phyloP scores from a whole-genome alignment of 2,888 invertebrate genomes.

The Plutella xylostella region DNA sequence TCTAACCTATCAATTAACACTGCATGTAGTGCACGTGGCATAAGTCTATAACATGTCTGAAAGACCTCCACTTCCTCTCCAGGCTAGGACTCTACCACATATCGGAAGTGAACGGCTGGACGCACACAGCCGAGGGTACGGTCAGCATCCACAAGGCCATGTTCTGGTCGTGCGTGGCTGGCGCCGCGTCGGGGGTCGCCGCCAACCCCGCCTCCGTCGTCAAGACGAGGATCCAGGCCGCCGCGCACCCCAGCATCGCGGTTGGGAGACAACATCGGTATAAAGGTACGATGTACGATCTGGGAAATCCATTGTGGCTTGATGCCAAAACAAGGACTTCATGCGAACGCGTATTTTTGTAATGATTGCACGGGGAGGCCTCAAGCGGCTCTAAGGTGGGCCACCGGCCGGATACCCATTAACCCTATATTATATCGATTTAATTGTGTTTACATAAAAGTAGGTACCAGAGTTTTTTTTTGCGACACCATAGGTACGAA shows the following conservation, averaged over 20 bases:
- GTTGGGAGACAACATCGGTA: conserved; percentile 88
- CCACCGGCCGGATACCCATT: too few relatives aligned
- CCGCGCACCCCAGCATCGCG: conserved; percentile 78
- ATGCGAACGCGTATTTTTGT: too few relatives aligned
- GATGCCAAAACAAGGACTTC: too few relatives aligned
- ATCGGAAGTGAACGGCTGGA: conserved; percentile 70
- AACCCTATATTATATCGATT: too few relatives aligned
- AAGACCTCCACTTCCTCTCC: conserved; percentile 10
- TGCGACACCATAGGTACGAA: too few relatives aligned
- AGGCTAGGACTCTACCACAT: conserved; percentile 76
- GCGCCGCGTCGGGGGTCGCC: conserved; percentile 74
- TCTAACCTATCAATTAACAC: not conserved
- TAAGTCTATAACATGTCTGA: not conserved
- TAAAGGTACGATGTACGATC: conserved; percentile 47
- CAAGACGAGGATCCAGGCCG: conserved; percentile 84
- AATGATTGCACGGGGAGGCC: too few relatives aligned
- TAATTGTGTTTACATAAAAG: too few relatives aligned
- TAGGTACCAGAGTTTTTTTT: too few relatives aligned
- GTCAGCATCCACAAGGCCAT: conserved; percentile 43
- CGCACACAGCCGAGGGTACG: conserved; percentile 41
- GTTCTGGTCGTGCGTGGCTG: conserved; percentile 65
- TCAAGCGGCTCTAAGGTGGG: too few relatives aligned
- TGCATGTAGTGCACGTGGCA: not conserved
- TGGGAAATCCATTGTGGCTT: too few relatives aligned
- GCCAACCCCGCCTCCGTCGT: conserved; percentile 84